Evolutionary conservation across 2,797 vertebrate species (phyloP).

Genomic region (Varecia variegata): DNA sequence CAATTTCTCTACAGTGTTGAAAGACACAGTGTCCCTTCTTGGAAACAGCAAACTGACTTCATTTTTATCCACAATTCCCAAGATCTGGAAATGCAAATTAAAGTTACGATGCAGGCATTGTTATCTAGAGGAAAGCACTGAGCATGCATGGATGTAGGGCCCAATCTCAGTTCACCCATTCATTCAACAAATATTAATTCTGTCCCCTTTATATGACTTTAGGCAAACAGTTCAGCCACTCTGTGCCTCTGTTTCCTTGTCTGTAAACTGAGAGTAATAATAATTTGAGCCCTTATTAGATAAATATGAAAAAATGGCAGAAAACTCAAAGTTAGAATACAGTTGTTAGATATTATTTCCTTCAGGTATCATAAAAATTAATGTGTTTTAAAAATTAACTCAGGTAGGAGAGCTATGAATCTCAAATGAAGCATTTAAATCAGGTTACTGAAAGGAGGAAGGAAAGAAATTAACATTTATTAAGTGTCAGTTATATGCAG

Average conservation of each 20-base stretch:
- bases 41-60: slow-evolving; percentile 52
- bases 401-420: slow-evolving; percentile 78
- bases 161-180: not conserved
- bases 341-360: slow-evolving; percentile 77
- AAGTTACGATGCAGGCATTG: not conserved
- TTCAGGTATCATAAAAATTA: slow-evolving; percentile 81
- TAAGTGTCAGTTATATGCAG: slow-evolving; percentile 77
- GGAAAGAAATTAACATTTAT: slow-evolving; percentile 79
- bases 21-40: slow-evolving; percentile 52
- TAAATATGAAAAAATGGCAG: slow-evolving; percentile 45
- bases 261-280: slow-evolving; percentile 61
- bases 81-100: slow-evolving; percentile 63
- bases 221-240: slow-evolving; percentile 21
- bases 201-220: slow-evolving; percentile 53
- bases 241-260: slow-evolving; percentile 51
- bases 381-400: slow-evolving; percentile 81
- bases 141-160: not conserved
- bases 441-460: slow-evolving; percentile 74
- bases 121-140: not conserved
- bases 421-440: slow-evolving; percentile 80
- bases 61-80: slow-evolving; percentile 65
- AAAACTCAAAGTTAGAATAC: slow-evolving; percentile 71
- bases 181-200: slow-evolving; percentile 58
- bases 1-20: slow-evolving; percentile 59
- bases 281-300: slow-evolving; percentile 58